phyloP scores from a whole-genome alignment of 2,113 vertebrate genomes.

The Cyanistes caeruleus region DNA sequence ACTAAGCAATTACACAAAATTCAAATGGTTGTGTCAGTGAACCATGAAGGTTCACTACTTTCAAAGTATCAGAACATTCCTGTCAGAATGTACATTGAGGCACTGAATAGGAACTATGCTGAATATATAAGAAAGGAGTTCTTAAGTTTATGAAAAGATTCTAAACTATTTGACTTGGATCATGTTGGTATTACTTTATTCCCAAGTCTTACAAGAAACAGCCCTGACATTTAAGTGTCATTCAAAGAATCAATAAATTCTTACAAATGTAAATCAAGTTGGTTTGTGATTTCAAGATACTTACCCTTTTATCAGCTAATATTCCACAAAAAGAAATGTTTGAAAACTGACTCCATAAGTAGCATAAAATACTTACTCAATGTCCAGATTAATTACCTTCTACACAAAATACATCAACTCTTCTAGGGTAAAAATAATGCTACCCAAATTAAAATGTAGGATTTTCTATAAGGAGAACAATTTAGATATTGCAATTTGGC shows the following conservation, averaged over 20 bases:
- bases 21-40: slow-evolving; percentile 79
- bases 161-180: slow-evolving; percentile 73
- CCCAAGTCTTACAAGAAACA: slow-evolving; percentile 77
- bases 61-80: slow-evolving; percentile 80
- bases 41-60: slow-evolving; percentile 79
- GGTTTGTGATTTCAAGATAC: slow-evolving; percentile 79
- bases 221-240: slow-evolving; percentile 74
- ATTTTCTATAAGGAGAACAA: slow-evolving; percentile 68
- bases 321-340: slow-evolving; percentile 61
- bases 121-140: slow-evolving; percentile 76
- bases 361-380: slow-evolving; percentile 70
- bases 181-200: slow-evolving; percentile 71
- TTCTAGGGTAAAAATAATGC: slow-evolving; percentile 70
- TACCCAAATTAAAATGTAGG: slow-evolving; percentile 68
- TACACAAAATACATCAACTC: slow-evolving; percentile 70
- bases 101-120: slow-evolving; percentile 77
- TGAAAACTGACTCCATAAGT: slow-evolving; percentile 67
- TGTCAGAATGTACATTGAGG: slow-evolving; percentile 79
- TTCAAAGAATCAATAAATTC: slow-evolving; percentile 73
- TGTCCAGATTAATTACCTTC: slow-evolving; percentile 71
- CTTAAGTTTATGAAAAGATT: slow-evolving; percentile 72
- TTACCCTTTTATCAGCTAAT: slow-evolving; percentile 77
- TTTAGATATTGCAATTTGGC: slow-evolving; percentile 74
- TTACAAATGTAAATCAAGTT: slow-evolving; percentile 73
- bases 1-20: slow-evolving; percentile 83